Conservation (phyloP, 2,888 invertebrate genomes). For the Biston stratarius region DNA sequence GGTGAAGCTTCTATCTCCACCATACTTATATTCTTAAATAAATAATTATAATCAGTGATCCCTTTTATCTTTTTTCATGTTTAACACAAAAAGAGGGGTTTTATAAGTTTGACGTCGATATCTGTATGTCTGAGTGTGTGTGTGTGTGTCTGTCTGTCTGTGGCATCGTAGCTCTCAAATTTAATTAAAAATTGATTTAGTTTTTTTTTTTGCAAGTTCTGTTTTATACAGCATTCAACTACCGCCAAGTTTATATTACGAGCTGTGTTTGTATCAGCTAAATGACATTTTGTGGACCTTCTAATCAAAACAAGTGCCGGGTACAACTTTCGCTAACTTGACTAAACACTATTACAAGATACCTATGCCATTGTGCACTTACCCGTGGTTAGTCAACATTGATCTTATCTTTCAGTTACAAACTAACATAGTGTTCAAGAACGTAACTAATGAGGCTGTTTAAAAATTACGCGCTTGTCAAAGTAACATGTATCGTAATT, state of each 20-base stretch:
- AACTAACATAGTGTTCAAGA: constrained; percentile 11
- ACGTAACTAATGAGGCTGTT: constrained; percentile 29
- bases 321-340: constrained; percentile 21
- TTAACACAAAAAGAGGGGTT: too few relatives aligned
- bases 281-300: constrained; percentile 9
- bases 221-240: too few relatives aligned
- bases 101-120: too few relatives aligned
- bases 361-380: constrained; percentile 1
- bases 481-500: constrained; percentile 26
- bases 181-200: too few relatives aligned
- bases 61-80: too few relatives aligned
- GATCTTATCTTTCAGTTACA: constrained; percentile 41
- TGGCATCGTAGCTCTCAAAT: too few relatives aligned
- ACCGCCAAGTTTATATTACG: neutral
- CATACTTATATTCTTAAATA: too few relatives aligned
- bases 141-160: too few relatives aligned
- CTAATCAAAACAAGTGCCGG: neutral
- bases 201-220: too few relatives aligned
- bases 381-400: constrained; percentile 25
- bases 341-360: constrained; percentile 1
- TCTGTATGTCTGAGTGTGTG: too few relatives aligned
- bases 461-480: constrained; percentile 36
- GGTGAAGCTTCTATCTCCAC: too few relatives aligned
- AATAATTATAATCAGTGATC: too few relatives aligned
- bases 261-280: neutral